These are phyloP conservation scores for Chlorops oryzae DNA, from an alignment of 1,140 invertebrate genomes.

Conservation along the genomic window DNA sequence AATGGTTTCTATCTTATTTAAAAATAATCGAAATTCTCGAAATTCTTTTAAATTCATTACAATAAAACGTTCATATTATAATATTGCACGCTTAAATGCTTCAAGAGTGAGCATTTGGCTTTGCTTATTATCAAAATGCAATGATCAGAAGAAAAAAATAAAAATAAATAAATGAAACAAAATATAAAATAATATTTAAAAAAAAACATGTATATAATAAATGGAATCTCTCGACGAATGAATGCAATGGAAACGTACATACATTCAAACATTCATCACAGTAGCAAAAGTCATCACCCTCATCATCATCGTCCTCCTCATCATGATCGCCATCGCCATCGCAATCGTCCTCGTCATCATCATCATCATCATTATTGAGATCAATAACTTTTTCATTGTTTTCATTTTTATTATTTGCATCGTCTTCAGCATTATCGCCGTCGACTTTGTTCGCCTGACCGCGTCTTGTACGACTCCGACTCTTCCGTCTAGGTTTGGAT, in stretches of 20 bases:
- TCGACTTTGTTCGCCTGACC: not conserved
- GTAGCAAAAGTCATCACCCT: conserved; percentile 58
- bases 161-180: conserved; percentile 1
- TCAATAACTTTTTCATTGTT: conserved; percentile 15
- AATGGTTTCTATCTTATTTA: too few relatives aligned
- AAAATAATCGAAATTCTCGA: too few relatives aligned
- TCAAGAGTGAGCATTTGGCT: too few relatives aligned
- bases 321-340: conserved; percentile 21
- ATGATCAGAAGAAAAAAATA: not conserved
- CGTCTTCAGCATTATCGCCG: too few relatives aligned
- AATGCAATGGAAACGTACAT: conserved; percentile 32
- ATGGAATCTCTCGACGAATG: too few relatives aligned
- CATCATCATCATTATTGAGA: conserved; percentile 8
- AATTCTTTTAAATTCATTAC: too few relatives aligned
- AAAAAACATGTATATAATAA: too few relatives aligned
- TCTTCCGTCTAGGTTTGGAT: too few relatives aligned
- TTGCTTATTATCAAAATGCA: too few relatives aligned
- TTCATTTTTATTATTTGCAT: too few relatives aligned
- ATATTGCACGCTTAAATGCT: too few relatives aligned
- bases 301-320: conserved; percentile 33
- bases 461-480: not conserved
- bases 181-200: not conserved
- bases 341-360: conserved; percentile 18
- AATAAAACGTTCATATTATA: too few relatives aligned
- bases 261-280: conserved; percentile 66